Percentiles rank a stretch among this genome's conserved stretches.
These are phyloP conservation scores for Noctua fimbriata DNA, from an alignment of 2,888 invertebrate genomes.

Conservation along the genomic window DNA sequence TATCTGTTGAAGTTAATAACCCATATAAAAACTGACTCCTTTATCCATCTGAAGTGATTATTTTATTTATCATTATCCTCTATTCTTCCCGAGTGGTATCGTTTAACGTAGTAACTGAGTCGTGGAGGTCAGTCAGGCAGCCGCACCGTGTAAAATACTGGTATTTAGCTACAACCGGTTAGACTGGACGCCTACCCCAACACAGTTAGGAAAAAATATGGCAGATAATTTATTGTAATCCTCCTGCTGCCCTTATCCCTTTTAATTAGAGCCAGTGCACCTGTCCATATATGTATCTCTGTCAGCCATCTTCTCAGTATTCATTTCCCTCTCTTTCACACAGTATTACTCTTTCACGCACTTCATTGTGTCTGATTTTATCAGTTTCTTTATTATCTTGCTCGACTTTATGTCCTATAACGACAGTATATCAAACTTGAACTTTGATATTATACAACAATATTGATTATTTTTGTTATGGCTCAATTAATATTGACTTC, in stretches of 20 bases:
- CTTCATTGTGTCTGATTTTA: neutral
- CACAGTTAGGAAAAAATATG: neutral
- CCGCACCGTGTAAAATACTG: neutral
- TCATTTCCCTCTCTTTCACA: neutral
- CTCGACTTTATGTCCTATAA: neutral
- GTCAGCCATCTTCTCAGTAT: neutral
- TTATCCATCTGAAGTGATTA: too few relatives aligned
- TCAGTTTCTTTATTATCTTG: neutral
- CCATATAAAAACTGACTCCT: too few relatives aligned
- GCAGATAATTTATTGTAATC: neutral
- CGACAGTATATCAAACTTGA: neutral
- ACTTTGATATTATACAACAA: neutral
- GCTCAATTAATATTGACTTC: slow-evolving; percentile 3
- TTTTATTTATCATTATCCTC: neutral
- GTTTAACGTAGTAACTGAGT: neutral
- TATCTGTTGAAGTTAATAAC: neutral
- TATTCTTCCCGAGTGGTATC: neutral
- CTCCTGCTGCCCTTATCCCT: neutral
- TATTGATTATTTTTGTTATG: neutral
- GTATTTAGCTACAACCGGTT: neutral
- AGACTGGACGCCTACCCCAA: neutral
- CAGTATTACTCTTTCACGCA: neutral
- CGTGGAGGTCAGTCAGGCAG: neutral
- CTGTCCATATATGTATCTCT: neutral
- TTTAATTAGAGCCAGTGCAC: neutral